Percentiles rank a stretch among this genome's conserved stretches.
phyloP scores from a whole-genome alignment of 2,888 invertebrate genomes.

The Teinopalpus imperialis region DNA sequence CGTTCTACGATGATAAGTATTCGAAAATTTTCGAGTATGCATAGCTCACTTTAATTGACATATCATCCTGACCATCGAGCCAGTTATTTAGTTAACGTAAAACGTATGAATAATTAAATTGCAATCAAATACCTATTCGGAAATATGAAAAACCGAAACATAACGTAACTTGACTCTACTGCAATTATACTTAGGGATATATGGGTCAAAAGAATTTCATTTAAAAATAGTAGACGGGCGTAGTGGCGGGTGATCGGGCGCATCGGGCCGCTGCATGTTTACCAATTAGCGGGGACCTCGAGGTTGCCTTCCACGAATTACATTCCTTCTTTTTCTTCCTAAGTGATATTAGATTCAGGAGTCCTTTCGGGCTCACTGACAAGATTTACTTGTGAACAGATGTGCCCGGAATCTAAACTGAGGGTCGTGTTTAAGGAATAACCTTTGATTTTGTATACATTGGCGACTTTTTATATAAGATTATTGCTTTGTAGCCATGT shows the following conservation, averaged over 20 bases:
- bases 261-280: slow-evolving; percentile 62
- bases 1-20: slow-evolving; percentile 11
- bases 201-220: slow-evolving; percentile 72
- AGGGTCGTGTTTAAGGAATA: slow-evolving; percentile 36
- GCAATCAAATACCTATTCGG: slow-evolving; percentile 64
- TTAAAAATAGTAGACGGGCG: slow-evolving; percentile 60
- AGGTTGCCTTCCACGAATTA: slow-evolving; percentile 39
- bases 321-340: slow-evolving; percentile 44
- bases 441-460: slow-evolving; percentile 30
- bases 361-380: slow-evolving; percentile 39
- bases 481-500: neutral
- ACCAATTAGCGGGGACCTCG: slow-evolving; percentile 58
- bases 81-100: slow-evolving; percentile 45
- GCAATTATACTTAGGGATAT: slow-evolving; percentile 64
- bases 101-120: slow-evolving; percentile 64
- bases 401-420: slow-evolving; percentile 33
- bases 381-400: slow-evolving; percentile 30
- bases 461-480: slow-evolving; percentile 37
- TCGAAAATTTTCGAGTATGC: slow-evolving; percentile 33
- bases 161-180: slow-evolving; percentile 45
- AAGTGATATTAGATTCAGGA: slow-evolving; percentile 56
- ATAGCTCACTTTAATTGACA: slow-evolving; percentile 41
- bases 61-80: slow-evolving; percentile 36
- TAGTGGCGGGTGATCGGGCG: slow-evolving; percentile 47
- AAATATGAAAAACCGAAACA: slow-evolving; percentile 50